Base-by-base conservation (phyloP, 2,888 invertebrate genomes). In the Pachymerium ferrugineum region DNA sequence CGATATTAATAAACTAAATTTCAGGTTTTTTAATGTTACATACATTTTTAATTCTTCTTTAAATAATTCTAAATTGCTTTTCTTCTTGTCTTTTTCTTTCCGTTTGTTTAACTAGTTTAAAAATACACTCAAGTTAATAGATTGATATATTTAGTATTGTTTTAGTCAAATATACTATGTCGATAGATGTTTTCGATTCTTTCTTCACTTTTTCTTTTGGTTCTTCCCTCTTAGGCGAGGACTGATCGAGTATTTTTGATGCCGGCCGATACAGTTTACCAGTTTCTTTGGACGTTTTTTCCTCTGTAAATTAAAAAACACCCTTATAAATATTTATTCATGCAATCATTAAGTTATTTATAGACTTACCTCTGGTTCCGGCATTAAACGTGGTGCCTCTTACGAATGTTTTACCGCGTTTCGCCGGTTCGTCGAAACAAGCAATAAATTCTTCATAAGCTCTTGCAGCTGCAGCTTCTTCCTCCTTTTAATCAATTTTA, bases 321-420 rank as follows among this genome's bases (percentile, higher is more conserved):
- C 6, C n/a, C 19, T 31, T 0, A 35, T 12, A 16, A 42, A 75
- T 38, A 47, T 22, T 29, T 22, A 19, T 68, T 31, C 14, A 29
- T 25, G 25, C 14, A 76, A 19, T 70, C 3, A 12, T 16, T 38
- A 22, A 25, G 35, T 35, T 33, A 38, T 38, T 71, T 71, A 22
- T 38, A 38, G 8, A 25, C 88, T 86, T 85, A 92, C 93, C 92
- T 85, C 94, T 87, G 76, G 93, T 91, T 29, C 94, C 94, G 71
- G 95, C 94, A 88, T 97, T 95, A 80, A 97, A 97, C 0, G 96
- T 94, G 73, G 96, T 97, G 74, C 97, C 98, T 84, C 97, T 95
- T 5, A 99, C 93, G 95, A 99, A 99, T 62, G 97, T 90, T 85
- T 97, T 97, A 70, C 86, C 86, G 3, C 90, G 88, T 16, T 91